Evolutionary conservation across 2,888 invertebrate genomes (phyloP).

Genomic region (Corbicula japonica): DNA sequence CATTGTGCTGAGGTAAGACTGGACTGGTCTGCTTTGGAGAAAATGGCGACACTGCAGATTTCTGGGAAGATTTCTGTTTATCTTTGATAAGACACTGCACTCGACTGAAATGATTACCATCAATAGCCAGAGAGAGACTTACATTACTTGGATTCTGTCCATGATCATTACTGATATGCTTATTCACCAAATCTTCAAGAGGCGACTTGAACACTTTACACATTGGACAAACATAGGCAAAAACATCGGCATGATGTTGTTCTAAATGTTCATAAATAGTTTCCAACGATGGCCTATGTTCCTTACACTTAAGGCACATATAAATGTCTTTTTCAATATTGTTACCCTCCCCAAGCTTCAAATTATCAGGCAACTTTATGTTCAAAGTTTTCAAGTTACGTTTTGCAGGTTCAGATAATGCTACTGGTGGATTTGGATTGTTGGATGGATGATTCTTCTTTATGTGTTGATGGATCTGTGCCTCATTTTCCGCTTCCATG

Average conservation of each 20-base stretch:
- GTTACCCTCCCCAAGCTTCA: slow-evolving; percentile 69
- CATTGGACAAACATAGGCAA: slow-evolving; percentile 75
- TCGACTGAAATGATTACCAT: slow-evolving; percentile 73
- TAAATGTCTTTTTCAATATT: slow-evolving; percentile 80
- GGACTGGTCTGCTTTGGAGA: too few relatives aligned
- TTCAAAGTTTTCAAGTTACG: slow-evolving; percentile 74
- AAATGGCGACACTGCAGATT: not conserved
- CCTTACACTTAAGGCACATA: slow-evolving; percentile 79
- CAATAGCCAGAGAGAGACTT: slow-evolving; percentile 74
- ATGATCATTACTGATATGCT: slow-evolving; percentile 69
- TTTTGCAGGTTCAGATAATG: slow-evolving; percentile 79
- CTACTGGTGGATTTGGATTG: slow-evolving; percentile 78
- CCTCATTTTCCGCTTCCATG: slow-evolving; percentile 75
- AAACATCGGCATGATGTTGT: slow-evolving; percentile 75
- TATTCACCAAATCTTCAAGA: slow-evolving; percentile 69
- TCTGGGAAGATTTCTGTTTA: slow-evolving; percentile 51
- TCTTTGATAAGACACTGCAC: slow-evolving; percentile 72
- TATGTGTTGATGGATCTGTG: slow-evolving; percentile 77
- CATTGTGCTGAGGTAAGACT: slow-evolving; percentile 1
- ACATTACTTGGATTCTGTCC: slow-evolving; percentile 59
- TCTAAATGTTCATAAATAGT: slow-evolving; percentile 78
- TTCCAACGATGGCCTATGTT: slow-evolving; percentile 77
- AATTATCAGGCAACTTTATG: slow-evolving; percentile 69
- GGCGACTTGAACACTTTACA: slow-evolving; percentile 78
- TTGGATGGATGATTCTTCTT: slow-evolving; percentile 75